phyloP scores from a whole-genome alignment of 1,140 invertebrate species.

The Limonius californicus region DNA sequence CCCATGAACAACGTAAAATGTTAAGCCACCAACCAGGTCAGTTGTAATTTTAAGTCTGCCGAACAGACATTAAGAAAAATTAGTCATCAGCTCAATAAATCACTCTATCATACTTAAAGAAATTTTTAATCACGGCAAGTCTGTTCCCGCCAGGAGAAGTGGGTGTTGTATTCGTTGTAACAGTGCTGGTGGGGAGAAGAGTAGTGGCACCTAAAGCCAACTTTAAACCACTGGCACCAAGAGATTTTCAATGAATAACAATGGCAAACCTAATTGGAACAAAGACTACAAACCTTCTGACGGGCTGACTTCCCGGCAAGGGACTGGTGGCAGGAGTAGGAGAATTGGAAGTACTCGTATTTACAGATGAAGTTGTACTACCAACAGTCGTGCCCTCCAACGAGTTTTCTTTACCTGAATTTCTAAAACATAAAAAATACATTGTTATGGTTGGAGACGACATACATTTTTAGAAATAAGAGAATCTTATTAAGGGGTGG shows the following conservation, averaged over 20 bases:
- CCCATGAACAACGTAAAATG: too few species aligned
- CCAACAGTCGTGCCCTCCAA: neutral
- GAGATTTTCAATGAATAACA: neutral
- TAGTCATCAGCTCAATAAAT: conserved; percentile 18
- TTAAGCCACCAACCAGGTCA: too few species aligned
- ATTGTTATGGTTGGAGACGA: too few species aligned
- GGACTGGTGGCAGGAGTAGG: conserved; percentile 30
- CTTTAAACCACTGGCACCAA: conserved; percentile 47
- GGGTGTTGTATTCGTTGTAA: conserved; percentile 53
- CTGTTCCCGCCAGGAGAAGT: conserved; percentile 63
- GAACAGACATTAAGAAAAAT: too few species aligned
- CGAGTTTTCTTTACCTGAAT: conserved; percentile 4
- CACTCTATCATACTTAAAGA: conserved; percentile 74
- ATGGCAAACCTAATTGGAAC: neutral
- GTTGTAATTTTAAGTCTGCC: too few species aligned
- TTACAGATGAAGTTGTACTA: conserved; percentile 10
- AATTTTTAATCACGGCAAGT: conserved; percentile 91
- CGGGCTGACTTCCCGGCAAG: conserved; percentile 34
- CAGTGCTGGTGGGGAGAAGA: conserved; percentile 34
- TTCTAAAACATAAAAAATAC: conserved; percentile 7
- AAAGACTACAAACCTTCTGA: conserved; percentile 34
- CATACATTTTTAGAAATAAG: too few species aligned
- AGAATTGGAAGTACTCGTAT: conserved; percentile 21
- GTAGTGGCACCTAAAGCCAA: conserved; percentile 46
- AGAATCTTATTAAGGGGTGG: too few species aligned